Evolutionary conservation across 2,888 invertebrate species (phyloP).

Genomic region (Hypomecis punctinalis): DNA sequence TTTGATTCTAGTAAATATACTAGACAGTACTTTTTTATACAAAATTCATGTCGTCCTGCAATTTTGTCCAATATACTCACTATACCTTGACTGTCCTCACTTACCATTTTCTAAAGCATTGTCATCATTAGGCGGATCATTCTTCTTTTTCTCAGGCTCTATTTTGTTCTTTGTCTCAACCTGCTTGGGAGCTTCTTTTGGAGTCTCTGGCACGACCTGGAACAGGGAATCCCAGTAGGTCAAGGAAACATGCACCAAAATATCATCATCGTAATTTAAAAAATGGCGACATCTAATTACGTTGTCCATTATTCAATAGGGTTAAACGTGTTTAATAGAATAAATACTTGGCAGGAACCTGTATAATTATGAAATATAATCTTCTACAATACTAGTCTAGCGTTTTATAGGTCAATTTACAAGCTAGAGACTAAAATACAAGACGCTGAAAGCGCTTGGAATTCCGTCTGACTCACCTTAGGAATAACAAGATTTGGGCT

Average conservation of each 20-base stretch:
- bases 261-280: slow-evolving; percentile 43
- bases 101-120: slow-evolving; percentile 74
- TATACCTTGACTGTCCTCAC: slow-evolving; percentile 23
- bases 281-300: slow-evolving; percentile 60
- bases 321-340: slow-evolving; percentile 11
- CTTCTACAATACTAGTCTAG: slow-evolving; percentile 3
- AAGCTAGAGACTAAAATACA: not conserved
- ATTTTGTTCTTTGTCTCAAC: slow-evolving; percentile 56
- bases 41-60: not conserved
- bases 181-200: slow-evolving; percentile 51
- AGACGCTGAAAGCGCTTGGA: slow-evolving; percentile 17
- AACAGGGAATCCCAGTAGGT: slow-evolving; percentile 46
- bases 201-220: slow-evolving; percentile 55
- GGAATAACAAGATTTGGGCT: slow-evolving; percentile 60
- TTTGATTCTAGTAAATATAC: too few species aligned
- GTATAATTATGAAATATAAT: not conserved
- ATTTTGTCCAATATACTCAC: slow-evolving; percentile 7
- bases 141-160: slow-evolving; percentile 56
- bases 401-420: slow-evolving; percentile 23
- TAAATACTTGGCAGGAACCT: slow-evolving; percentile 1
- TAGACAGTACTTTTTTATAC: too few species aligned
- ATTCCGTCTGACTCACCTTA: slow-evolving; percentile 66
- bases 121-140: slow-evolving; percentile 62
- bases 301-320: slow-evolving; percentile 35
- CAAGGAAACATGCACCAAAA: slow-evolving; percentile 49